Base-by-base conservation (phyloP, 2,888 invertebrate genomes). In the Lasioglossum pauxillum region DNA sequence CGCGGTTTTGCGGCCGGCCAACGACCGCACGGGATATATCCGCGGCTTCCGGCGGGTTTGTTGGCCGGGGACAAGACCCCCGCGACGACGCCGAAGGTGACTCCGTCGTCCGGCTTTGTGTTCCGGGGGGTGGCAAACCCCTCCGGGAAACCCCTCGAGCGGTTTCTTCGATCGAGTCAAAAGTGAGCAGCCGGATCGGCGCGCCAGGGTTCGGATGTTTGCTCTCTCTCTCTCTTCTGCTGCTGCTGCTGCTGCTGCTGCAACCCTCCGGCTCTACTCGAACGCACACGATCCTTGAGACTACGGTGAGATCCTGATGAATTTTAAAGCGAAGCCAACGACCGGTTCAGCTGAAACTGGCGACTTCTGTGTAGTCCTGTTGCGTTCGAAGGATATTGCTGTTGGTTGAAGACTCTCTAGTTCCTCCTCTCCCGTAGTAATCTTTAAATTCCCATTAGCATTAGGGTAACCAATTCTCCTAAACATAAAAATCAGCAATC, bases 1-100 rank as follows among this genome's bases (percentile, higher is more conserved):
- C 93, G 94, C 91, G 94, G 94, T 92, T 92, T 93, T 90, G 93
- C 87, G 94, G 93, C 79, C 89, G 90, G 89, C 90, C 90, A 89
- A 92, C 87, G 89, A 92, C 94, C 94, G 90, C 94, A 92, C 90
- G 92, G 92, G 92, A 92, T 93, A 92, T 92, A 90, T 92, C 90
- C 92, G 89, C 88, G 90, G 91, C 89, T 91, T 90, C 89, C 88
- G 88, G 57, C 75, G 83, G 84, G 78, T 87, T 88, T 88, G 86
- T 81, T 82, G 80, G 60, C 72, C 38, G 46, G 44, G 72, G 74
- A 14, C 46, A 69, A 60, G 76, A 73, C 73, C 69, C 76, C 71
- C 78, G 79, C 79, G 79, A 85, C 64, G 75, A 69, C 80, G 78
- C 75, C 80, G 49, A 31, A 72, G 67, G 4, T 75, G 75, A 79